Conservation (phyloP, 2,888 invertebrate genomes). For the Pristionchus fissidentatus region DNA sequence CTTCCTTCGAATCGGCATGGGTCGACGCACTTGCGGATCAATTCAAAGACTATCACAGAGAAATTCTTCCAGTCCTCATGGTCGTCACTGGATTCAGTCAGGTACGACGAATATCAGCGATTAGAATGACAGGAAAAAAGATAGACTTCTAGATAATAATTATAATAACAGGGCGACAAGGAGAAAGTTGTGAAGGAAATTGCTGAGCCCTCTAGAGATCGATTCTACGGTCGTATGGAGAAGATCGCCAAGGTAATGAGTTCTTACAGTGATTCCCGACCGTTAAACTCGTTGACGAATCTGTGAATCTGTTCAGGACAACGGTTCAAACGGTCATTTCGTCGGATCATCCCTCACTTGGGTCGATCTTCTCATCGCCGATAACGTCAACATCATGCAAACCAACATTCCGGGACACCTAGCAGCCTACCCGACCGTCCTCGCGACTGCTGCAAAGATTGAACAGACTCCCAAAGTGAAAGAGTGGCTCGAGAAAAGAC, state of each 20-base stretch:
- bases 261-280: no score
- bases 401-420: neutral
- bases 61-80: neutral
- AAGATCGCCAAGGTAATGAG: no score
- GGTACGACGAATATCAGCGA: no score
- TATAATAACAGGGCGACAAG: no score
- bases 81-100: neutral
- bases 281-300: no score
- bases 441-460: neutral
- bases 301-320: no score
- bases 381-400: neutral
- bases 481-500: constrained; percentile 1
- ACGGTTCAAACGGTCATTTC: neutral
- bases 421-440: neutral
- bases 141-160: no score
- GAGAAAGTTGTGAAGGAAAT: no score
- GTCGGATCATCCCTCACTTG: neutral
- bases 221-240: no score
- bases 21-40: constrained; percentile 21
- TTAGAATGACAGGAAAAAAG: no score
- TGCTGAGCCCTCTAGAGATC: no score
- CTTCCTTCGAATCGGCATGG: neutral
- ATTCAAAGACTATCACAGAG: constrained; percentile 18
- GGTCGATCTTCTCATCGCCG: constrained; percentile 13
- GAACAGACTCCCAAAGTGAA: neutral